Evolutionary conservation across 2,113 vertebrate species (phyloP), one percentile per base, ranked within the genome.

Genomic region (Osmerus eperlanus): DNA sequence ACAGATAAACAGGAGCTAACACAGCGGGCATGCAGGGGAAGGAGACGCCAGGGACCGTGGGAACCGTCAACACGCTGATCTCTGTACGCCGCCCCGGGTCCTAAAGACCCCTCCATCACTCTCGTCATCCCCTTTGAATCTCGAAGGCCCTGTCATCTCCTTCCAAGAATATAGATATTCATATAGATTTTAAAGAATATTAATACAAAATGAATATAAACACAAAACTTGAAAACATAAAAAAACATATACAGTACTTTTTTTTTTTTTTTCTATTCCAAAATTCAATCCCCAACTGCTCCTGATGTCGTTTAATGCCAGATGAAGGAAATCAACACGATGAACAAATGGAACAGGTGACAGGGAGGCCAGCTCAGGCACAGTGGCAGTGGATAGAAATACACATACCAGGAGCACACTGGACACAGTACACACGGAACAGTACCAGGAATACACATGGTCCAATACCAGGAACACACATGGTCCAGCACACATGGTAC

Each of bases 11-110:
- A 88, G 85, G 78, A 89, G 85, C 88, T 86, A 91, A 88, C 90
- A 92, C 89, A 86, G 83, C 84, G 86, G 87, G 91, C 91, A 92
- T 91, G 91, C 92, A 90, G 70, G 78, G 81, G 74, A 76, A 54
- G 62, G 80, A 85, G 79, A 81, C 70, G 79, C 81, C 73, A 86
- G 77, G 78, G 86, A 78, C 77, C 71, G 67, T 56, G 85, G 77
- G 78, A 86, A 78, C 76, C 71, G 67, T 56, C 66, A 75, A 53
- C 15, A 4, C 55, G 32, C 23, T 28, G 15, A 36, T 15, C 21
- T n/a, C 19, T 5, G 63, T 67, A 41, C 68, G 67, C 58, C 58
- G 52, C 29, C 58, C 4, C 60, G 53, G 23, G 25, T 63, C 25
- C 23, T 67, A 77, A 75, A 63, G 59, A 76, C 71, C 63, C n/a